Evolutionary conservation across 2,797 vertebrate genomes (phyloP).

Genomic region (Hemibagrus guttatus): DNA sequence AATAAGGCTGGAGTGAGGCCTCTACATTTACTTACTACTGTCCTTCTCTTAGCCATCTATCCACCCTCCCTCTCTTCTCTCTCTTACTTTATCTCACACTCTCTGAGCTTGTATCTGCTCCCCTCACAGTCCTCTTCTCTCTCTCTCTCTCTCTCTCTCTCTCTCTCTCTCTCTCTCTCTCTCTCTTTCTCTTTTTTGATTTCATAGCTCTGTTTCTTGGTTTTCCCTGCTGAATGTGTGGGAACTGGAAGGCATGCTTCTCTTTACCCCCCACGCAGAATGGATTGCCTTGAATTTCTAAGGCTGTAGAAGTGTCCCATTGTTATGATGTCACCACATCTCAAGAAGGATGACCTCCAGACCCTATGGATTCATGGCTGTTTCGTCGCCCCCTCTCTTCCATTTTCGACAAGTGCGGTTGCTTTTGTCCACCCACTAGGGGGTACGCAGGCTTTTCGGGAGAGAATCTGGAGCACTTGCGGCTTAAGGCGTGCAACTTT

Average conservation of each 20-base stretch:
- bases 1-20: conserved; percentile 69
- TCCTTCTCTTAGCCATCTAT: conserved; percentile 39
- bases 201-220: conserved; percentile 46
- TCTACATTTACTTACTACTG: conserved; percentile 71
- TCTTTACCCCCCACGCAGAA: conserved; percentile 86
- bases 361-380: conserved; percentile 90
- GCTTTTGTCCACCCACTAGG: conserved; percentile 91
- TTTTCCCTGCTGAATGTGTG: conserved; percentile 87
- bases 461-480: conserved; percentile 75
- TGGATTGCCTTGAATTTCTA: conserved; percentile 88
- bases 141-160: conserved; percentile 40
- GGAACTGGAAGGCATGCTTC: conserved; percentile 89
- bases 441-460: conserved; percentile 93
- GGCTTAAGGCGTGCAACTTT: conserved; percentile 74
- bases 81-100: conserved; percentile 49
- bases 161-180: conserved; percentile 45
- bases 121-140: conserved; percentile 18
- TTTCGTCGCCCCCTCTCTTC: conserved; percentile 73
- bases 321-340: conserved; percentile 97
- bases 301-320: conserved; percentile 92
- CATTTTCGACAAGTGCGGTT: conserved; percentile 72
- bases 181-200: conserved; percentile 58
- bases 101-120: conserved; percentile 60
- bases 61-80: conserved; percentile 53
- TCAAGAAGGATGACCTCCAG: conserved; percentile 97